A percentile compares a stretch with the other conserved stretches of the same genome.
These are phyloP conservation scores for Intellagama lesueurii DNA, from an alignment of 2,797 vertebrate species.

Conservation along the genomic window DNA sequence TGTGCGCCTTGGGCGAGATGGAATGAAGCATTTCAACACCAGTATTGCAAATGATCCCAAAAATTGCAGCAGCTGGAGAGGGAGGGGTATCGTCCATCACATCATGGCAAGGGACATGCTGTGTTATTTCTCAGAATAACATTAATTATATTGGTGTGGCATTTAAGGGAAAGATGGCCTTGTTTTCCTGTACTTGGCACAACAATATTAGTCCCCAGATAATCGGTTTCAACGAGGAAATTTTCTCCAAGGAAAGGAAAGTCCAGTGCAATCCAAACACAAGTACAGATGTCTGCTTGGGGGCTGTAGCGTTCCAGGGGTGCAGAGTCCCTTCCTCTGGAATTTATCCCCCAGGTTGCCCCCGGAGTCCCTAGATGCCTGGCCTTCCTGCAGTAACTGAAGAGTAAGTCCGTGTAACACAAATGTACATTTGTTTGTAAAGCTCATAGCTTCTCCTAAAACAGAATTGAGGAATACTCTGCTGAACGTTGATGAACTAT, in stretches of 20 bases:
- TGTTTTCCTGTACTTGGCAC: no score
- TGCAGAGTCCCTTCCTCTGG: not conserved
- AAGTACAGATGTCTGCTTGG: not conserved
- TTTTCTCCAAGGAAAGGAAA: not conserved
- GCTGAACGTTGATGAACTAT: not conserved
- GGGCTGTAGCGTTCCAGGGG: no score
- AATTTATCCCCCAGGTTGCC: not conserved
- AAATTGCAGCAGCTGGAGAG: not conserved
- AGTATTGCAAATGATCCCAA: not conserved
- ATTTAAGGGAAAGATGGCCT: not conserved
- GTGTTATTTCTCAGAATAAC: not conserved
- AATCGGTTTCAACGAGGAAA: no score
- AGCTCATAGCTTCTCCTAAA: not conserved
- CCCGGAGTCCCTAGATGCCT: not conserved
- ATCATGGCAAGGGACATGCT: no score
- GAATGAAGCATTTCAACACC: conserved; percentile 5
- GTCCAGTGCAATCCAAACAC: no score
- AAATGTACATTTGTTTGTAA: not conserved
- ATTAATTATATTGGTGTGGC: not conserved
- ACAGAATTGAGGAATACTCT: not conserved
- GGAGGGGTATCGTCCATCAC: not conserved
- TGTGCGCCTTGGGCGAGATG: not conserved
- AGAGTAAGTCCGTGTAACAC: not conserved
- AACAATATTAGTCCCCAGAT: not conserved
- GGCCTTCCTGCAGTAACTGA: not conserved